Evolutionary conservation across 2,113 vertebrate genomes (phyloP).

Genomic region (Ardeotis arabs): DNA sequence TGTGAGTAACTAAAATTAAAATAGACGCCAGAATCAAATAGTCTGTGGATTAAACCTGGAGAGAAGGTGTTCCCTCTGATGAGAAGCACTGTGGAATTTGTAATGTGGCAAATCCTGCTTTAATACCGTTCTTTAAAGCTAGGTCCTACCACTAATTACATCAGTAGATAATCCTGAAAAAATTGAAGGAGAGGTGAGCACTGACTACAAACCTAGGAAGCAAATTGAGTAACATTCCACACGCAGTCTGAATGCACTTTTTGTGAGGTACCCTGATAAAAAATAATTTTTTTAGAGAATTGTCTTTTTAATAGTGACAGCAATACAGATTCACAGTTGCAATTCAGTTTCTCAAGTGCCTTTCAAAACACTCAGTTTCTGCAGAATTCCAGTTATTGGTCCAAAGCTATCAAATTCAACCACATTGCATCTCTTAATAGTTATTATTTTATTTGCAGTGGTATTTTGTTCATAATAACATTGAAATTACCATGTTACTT

Average conservation of each 20-base stretch:
- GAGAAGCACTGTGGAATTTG: neutral
- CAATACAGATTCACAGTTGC: neutral
- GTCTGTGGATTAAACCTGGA: neutral
- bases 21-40: neutral
- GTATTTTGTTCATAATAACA: neutral
- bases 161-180: constrained; percentile 5
- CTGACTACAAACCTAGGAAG: neutral
- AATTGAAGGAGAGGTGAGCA: neutral
- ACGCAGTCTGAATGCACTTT: neutral
- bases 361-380: neutral
- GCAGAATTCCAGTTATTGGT: neutral
- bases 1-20: neutral
- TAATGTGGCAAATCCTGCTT: neutral
- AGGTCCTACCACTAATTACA: neutral
- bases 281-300: neutral
- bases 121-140: neutral
- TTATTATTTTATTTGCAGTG: neutral
- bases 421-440: neutral
- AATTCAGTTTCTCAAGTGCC: neutral
- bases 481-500: neutral
- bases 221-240: neutral
- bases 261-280: neutral
- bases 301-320: neutral
- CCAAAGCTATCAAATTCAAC: neutral
- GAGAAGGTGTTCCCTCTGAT: neutral